These are phyloP conservation scores for Agrotis exclamationis DNA, from an alignment of 2,888 invertebrate species.

Conservation along the genomic window DNA sequence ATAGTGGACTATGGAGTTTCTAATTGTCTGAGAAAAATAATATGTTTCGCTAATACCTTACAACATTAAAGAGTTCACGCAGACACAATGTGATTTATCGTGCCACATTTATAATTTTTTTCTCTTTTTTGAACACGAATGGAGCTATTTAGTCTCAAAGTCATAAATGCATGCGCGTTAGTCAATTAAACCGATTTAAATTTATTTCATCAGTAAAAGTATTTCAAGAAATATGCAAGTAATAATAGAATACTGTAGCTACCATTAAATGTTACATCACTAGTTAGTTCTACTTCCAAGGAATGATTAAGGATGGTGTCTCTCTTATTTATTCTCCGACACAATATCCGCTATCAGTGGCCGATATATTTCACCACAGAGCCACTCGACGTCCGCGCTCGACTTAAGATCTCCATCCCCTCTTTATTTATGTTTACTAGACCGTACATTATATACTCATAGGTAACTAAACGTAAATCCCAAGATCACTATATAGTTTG, in stretches of 20 bases:
- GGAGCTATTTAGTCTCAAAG: too few relatives aligned
- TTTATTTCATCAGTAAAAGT: too few relatives aligned
- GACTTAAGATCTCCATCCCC: constrained; percentile 21
- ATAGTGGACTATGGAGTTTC: constrained; percentile 10
- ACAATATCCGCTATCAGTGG: constrained; percentile 3
- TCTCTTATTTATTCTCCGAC: background rate
- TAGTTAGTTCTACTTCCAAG: background rate
- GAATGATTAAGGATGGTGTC: background rate
- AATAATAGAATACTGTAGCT: background rate
- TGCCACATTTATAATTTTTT: too few relatives aligned
- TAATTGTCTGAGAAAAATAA: background rate
- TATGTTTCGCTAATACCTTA: background rate
- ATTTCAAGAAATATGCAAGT: background rate
- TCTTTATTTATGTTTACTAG: constrained; percentile 52
- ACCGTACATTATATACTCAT: constrained; percentile 25
- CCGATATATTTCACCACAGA: constrained; percentile 10
- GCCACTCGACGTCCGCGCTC: constrained; percentile 26
- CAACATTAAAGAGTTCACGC: too few relatives aligned
- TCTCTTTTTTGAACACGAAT: too few relatives aligned
- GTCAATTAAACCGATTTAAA: background rate
- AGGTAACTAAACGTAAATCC: constrained; percentile 44
- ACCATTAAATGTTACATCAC: background rate
- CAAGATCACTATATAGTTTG: constrained; percentile 45
- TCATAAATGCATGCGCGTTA: too few relatives aligned
- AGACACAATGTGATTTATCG: too few relatives aligned